Conservation (phyloP, 2,888 invertebrate genomes). For the Sclerodermus sp. region DNA sequence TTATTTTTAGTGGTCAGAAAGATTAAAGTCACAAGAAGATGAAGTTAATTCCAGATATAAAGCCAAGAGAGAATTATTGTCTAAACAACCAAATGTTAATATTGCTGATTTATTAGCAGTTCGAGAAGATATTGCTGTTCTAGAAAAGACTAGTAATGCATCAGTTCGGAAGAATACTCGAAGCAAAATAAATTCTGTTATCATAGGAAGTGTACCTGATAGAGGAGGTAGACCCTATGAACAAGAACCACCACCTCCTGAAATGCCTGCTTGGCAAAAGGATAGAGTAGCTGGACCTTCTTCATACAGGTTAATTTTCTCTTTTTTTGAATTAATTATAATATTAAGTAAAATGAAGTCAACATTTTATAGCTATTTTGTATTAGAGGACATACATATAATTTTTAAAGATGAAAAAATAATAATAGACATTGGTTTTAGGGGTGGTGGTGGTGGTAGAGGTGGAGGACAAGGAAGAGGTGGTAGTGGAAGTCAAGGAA, state of each 20-base stretch:
- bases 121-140: slow-evolving; percentile 77
- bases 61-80: slow-evolving; percentile 59
- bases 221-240: slow-evolving; percentile 91
- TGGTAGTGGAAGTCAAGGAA: slow-evolving; percentile 14
- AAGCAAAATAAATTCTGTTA: slow-evolving; percentile 81
- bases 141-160: slow-evolving; percentile 91
- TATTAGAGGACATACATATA: slow-evolving; percentile 2
- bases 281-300: slow-evolving; percentile 60
- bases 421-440: slow-evolving; percentile 28
- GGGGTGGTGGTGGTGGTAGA: slow-evolving; percentile 44
- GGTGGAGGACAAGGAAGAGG: slow-evolving; percentile 34
- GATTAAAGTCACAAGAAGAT: slow-evolving; percentile 73
- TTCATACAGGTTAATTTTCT: slow-evolving; percentile 33
- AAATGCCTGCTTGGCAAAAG: slow-evolving; percentile 96
- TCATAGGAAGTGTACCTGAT: slow-evolving; percentile 91
- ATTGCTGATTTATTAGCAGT: slow-evolving; percentile 83
- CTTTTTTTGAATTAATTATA: no score
- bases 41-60: slow-evolving; percentile 66
- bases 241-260: slow-evolving; percentile 90
- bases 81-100: slow-evolving; percentile 67
- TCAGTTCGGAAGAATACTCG: slow-evolving; percentile 82
- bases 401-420: neutral
- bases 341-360: no score
- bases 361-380: no score
- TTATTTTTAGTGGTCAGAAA: slow-evolving; percentile 77